phyloP scores from a whole-genome alignment of 1,140 invertebrate species.

The Formica selysi region DNA sequence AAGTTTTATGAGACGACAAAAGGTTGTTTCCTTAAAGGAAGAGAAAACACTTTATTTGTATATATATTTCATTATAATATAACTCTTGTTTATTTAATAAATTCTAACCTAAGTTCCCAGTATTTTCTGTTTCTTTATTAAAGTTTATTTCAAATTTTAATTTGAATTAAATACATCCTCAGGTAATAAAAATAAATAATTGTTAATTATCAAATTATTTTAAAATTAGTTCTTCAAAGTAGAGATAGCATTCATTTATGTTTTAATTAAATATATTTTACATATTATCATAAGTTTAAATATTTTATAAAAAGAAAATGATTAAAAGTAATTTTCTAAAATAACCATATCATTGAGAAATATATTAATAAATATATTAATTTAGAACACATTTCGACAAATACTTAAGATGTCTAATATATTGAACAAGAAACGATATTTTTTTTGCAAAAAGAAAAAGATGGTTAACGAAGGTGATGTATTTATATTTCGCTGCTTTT shows the following conservation, averaged over 20 bases:
- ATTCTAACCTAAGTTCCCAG: neutral
- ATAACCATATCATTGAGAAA: too few species aligned
- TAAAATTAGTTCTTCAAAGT: neutral
- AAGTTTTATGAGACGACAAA: neutral
- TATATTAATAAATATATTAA: too few species aligned
- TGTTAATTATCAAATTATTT: neutral
- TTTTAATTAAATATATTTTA: conserved; percentile 5
- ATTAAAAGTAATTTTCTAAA: too few species aligned
- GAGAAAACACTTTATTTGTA: neutral
- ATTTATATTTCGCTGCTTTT: neutral
- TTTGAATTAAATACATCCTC: neutral
- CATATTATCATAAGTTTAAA: neutral
- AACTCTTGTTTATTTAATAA: conserved; percentile 4
- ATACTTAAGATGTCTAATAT: neutral
- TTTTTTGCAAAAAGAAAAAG: neutral
- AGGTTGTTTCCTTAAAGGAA: neutral
- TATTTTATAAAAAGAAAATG: too few species aligned
- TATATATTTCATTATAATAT: neutral
- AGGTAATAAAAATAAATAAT: conserved; percentile 4
- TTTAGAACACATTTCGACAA: neutral
- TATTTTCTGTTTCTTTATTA: neutral
- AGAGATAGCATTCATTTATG: neutral
- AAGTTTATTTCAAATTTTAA: neutral
- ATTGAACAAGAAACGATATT: neutral
- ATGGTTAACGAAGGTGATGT: neutral